Evolutionary conservation across 2,888 invertebrate genomes (phyloP).

Genomic region (Villa cingulata): DNA sequence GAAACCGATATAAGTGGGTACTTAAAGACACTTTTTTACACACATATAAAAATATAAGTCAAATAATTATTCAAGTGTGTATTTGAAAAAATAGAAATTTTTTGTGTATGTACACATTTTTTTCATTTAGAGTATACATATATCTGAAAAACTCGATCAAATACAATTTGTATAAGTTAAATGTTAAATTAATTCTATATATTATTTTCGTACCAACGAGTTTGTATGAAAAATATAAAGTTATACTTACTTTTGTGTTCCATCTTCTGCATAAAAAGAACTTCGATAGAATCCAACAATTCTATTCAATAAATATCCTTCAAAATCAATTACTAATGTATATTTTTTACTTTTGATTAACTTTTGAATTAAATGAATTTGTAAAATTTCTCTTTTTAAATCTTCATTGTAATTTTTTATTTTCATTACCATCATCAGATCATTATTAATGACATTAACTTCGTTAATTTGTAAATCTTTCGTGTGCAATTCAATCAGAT

Average conservation of each 20-base stretch:
- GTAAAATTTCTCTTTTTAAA: constrained; percentile 22
- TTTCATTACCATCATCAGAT: constrained; percentile 16
- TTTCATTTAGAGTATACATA: too few species aligned
- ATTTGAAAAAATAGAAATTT: too few species aligned
- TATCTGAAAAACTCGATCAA: too few species aligned
- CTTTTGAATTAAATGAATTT: constrained; percentile 20
- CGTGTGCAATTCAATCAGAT: constrained; percentile 45
- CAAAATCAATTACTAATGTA: constrained; percentile 45
- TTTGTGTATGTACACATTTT: too few species aligned
- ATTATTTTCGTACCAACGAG: too few species aligned
- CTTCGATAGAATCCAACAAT: constrained; percentile 65
- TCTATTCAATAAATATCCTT: constrained; percentile 48
- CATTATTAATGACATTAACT: constrained; percentile 17
- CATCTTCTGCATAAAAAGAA: constrained; percentile 38
- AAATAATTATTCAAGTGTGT: too few species aligned
- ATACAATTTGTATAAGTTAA: too few species aligned
- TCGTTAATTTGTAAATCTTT: constrained; percentile 40
- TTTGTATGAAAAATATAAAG: too few species aligned
- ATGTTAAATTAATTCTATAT: too few species aligned
- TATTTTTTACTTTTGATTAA: constrained; percentile 27
- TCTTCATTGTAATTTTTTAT: constrained; percentile 17
- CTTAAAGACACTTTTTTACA: too few species aligned
- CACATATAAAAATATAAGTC: too few species aligned
- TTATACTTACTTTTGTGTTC: constrained; percentile 36
- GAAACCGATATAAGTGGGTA: too few species aligned